Conservation (phyloP, 2,113 vertebrate genomes). For the Motacilla tschutschensis region DNA sequence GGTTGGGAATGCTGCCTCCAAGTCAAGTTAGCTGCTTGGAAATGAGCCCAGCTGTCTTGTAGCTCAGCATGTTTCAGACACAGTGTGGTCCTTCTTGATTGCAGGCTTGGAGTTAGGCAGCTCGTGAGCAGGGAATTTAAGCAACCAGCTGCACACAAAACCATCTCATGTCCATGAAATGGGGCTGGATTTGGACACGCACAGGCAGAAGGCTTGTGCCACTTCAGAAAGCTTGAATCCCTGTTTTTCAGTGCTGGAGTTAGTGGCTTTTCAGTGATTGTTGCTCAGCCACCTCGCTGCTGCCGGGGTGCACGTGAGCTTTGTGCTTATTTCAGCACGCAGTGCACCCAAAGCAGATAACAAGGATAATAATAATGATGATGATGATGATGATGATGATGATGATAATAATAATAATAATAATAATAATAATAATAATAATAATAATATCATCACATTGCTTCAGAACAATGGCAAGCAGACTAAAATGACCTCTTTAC, state of each 20-base stretch:
- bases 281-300: not conserved
- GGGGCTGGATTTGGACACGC: not conserved
- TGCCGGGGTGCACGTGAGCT: rapidly evolving
- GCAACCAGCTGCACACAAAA: not conserved
- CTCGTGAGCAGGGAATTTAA: not conserved
- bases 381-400: too few relatives aligned
- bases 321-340: not conserved
- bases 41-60: not conserved
- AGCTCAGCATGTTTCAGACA: not conserved
- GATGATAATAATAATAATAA: not conserved
- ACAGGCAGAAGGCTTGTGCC: not conserved
- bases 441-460: not conserved
- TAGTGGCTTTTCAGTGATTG: not conserved
- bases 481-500: not conserved
- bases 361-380: not conserved
- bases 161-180: not conserved
- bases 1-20: not conserved
- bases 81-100: rapidly evolving
- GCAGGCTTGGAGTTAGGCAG: not conserved
- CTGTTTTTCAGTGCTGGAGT: not conserved
- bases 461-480: not conserved
- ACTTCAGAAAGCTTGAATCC: not conserved
- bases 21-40: not conserved
- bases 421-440: not conserved
- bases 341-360: not conserved